A percentile compares a stretch with the other conserved stretches of the same genome.
Evolutionary conservation across 2,113 vertebrate genomes (phyloP).

Genomic region (Thamnophis sirtalis): DNA sequence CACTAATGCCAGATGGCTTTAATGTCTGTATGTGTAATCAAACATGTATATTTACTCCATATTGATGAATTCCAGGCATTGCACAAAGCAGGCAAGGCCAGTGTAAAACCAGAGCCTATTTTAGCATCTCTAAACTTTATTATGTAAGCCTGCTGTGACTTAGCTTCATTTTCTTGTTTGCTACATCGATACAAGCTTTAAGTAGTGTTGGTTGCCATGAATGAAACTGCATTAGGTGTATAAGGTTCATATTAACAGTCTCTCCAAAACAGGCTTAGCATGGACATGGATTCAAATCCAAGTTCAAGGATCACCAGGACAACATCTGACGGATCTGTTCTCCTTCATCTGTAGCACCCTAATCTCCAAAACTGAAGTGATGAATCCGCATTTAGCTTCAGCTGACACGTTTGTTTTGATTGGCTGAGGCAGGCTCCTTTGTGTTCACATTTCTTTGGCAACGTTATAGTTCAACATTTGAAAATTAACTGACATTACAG

Average conservation of each 20-base stretch:
- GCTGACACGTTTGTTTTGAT: background rate
- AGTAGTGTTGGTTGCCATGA: background rate
- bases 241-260: background rate
- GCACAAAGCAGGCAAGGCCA: background rate
- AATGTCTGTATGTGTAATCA: background rate
- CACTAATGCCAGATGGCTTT: conserved; percentile 20
- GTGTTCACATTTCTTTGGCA: background rate
- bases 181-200: background rate
- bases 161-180: background rate
- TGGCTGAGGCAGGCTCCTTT: background rate
- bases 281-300: background rate
- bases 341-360: background rate
- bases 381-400: background rate
- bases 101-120: background rate
- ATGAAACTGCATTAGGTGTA: background rate
- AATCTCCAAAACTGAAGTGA: background rate
- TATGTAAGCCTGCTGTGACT: background rate
- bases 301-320: background rate
- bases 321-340: background rate
- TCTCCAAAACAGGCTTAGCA: background rate
- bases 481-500: background rate
- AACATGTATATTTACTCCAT: conserved; percentile 3
- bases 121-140: background rate
- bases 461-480: background rate
- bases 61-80: conserved; percentile 7